Conservation (phyloP, 2,888 invertebrate genomes). For the Halictus ligatus region DNA sequence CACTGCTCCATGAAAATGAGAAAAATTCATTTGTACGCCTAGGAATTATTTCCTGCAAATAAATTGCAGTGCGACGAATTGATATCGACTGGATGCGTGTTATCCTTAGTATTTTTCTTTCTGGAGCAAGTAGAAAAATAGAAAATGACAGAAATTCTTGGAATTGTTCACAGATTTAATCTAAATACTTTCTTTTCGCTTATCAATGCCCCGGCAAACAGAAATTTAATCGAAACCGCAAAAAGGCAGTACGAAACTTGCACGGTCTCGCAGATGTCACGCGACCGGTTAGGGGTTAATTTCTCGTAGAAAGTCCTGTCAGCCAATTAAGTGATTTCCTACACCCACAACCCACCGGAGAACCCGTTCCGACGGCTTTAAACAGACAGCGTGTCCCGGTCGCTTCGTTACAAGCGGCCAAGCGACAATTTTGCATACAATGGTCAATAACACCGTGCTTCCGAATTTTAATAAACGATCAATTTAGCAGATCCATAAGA, state of each 20-base stretch:
- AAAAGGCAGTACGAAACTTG: background rate
- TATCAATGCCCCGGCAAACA: background rate
- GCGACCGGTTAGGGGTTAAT: background rate
- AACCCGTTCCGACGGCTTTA: background rate
- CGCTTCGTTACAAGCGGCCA: background rate
- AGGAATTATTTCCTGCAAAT: too few relatives aligned
- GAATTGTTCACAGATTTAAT: background rate
- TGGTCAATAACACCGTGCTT: slow-evolving; percentile 25
- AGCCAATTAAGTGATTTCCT: background rate
- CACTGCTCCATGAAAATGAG: too few relatives aligned
- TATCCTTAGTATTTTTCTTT: too few relatives aligned
- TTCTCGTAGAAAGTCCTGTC: background rate
- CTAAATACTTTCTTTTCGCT: background rate
- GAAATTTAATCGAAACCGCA: background rate
- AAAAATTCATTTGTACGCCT: background rate
- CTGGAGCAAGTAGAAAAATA: background rate
- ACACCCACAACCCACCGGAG: background rate
- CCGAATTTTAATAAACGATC: slow-evolving; percentile 36
- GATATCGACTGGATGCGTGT: too few relatives aligned
- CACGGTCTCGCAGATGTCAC: background rate
- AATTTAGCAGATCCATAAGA: background rate
- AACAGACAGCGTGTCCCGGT: background rate
- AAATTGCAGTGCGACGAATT: too few relatives aligned
- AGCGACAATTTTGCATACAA: slow-evolving; percentile 30
- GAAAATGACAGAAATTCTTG: background rate